These are phyloP conservation scores for Biston stratarius DNA, from an alignment of 2,888 invertebrate species.

Conservation along the genomic window DNA sequence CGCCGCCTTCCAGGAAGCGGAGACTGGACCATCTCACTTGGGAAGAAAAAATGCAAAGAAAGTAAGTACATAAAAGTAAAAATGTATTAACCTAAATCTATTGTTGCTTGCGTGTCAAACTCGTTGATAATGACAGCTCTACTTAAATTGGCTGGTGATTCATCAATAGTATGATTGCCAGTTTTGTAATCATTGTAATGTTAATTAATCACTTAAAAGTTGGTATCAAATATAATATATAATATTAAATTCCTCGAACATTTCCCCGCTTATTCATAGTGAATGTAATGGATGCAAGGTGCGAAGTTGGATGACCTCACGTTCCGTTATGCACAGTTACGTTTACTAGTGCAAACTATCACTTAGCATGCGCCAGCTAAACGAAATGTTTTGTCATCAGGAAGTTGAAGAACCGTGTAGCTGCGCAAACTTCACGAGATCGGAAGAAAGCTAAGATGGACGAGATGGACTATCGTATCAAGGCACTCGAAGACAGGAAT, in stretches of 20 bases:
- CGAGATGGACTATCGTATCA: constrained; percentile 92
- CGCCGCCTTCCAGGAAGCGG: constrained; percentile 87
- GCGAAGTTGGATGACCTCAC: constrained; percentile 47
- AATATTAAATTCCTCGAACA: too few relatives aligned
- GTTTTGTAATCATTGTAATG: neutral
- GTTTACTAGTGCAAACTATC: constrained; percentile 1
- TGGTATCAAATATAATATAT: too few relatives aligned
- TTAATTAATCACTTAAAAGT: neutral
- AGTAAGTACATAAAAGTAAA: constrained; percentile 86
- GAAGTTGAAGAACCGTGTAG: constrained; percentile 98
- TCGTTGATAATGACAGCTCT: constrained; percentile 20
- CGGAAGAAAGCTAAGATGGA: constrained; percentile 97
- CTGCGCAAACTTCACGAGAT: constrained; percentile 98
- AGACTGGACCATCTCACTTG: constrained; percentile 93
- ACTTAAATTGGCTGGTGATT: constrained; percentile 10
- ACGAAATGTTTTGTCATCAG: constrained; percentile 76
- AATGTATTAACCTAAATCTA: neutral
- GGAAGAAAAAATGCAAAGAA: constrained; percentile 95
- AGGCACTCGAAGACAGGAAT: constrained; percentile 88
- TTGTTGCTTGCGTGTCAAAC: constrained; percentile 61
- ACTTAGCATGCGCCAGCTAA: constrained; percentile 14
- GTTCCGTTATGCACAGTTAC: constrained; percentile 50
- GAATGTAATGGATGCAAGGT: neutral
- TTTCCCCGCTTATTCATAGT: too few relatives aligned
- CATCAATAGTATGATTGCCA: neutral